These are phyloP conservation scores for Parapsyche elsis DNA, from an alignment of 1,140 invertebrate species.

Conservation along the genomic window DNA sequence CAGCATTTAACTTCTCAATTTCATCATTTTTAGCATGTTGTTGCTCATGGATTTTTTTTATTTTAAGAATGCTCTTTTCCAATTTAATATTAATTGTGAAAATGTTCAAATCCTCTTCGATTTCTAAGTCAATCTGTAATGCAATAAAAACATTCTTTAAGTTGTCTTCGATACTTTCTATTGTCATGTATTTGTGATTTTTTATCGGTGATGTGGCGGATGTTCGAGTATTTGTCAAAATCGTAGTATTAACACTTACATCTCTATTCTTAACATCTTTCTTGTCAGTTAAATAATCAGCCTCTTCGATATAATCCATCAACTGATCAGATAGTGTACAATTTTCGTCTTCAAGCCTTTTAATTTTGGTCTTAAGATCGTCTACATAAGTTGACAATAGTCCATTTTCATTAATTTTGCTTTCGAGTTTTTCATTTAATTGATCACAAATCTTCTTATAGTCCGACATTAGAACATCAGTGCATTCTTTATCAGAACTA, in stretches of 20 bases:
- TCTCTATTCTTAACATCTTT: background rate
- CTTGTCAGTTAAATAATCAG: slow-evolving; percentile 17
- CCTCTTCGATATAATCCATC: slow-evolving; percentile 36
- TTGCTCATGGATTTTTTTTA: background rate
- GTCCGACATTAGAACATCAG: too few relatives aligned
- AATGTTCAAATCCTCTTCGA: background rate
- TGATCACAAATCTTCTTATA: background rate
- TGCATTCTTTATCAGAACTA: background rate
- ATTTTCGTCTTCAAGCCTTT: slow-evolving; percentile 20
- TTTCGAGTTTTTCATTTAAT: background rate
- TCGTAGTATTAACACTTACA: background rate
- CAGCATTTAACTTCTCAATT: background rate
- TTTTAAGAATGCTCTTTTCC: background rate
- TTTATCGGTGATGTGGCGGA: background rate
- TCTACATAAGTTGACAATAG: background rate
- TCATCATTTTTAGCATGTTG: background rate
- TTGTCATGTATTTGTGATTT: background rate
- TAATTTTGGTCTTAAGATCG: background rate
- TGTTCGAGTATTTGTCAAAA: background rate
- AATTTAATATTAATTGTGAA: background rate
- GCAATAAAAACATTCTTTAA: slow-evolving; percentile 1
- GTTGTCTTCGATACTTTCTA: background rate
- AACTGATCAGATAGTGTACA: slow-evolving; percentile 7
- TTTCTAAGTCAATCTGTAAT: background rate
- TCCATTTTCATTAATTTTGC: background rate